Percentiles rank a stretch among this genome's conserved stretches.
phyloP scores from a whole-genome alignment of 2,797 vertebrate species.

The Sebastiscus albofasciatus region DNA sequence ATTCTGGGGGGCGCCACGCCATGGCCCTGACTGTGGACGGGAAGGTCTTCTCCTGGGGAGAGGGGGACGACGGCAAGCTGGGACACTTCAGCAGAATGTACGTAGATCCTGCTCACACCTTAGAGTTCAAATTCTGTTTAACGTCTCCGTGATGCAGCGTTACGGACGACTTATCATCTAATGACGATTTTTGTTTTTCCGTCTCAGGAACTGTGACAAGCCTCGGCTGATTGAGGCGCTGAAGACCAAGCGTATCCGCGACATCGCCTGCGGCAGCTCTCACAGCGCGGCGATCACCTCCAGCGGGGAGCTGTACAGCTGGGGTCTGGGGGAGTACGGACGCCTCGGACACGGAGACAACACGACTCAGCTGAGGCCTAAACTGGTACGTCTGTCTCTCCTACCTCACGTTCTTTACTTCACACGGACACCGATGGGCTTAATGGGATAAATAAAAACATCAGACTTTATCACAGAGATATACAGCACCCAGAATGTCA shows the following conservation, averaged over 20 bases:
- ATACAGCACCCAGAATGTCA: too few species aligned
- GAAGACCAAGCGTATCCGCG: slow-evolving; percentile 97
- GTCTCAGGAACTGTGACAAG: slow-evolving; percentile 96
- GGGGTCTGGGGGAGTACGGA: slow-evolving; percentile 99
- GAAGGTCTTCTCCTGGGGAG: slow-evolving; percentile 98
- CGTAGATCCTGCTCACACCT: slow-evolving; percentile 45
- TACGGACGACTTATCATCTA: background rate
- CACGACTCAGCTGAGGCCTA: slow-evolving; percentile 96
- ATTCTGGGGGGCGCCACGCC: slow-evolving; percentile 97
- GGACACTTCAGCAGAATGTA: slow-evolving; percentile 99
- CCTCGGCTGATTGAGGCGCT: slow-evolving; percentile 96
- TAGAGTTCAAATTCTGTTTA: background rate
- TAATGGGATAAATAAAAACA: too few species aligned
- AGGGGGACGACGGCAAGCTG: slow-evolving; percentile 98
- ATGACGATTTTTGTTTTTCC: background rate
- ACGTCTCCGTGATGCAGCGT: background rate
- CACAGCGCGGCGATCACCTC: slow-evolving; percentile 98
- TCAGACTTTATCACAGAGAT: too few species aligned
- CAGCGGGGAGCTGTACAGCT: slow-evolving; percentile 96
- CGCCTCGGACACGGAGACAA: slow-evolving; percentile 97
- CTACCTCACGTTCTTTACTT: background rate
- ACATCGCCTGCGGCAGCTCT: slow-evolving; percentile 97
- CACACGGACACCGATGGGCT: background rate
- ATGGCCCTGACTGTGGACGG: slow-evolving; percentile 98
- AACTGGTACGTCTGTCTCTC: slow-evolving; percentile 86